A percentile compares a stretch with the other conserved stretches of the same genome.
These are phyloP conservation scores for Trematomus loennbergii DNA, from an alignment of 2,113 vertebrate genomes.

Conservation along the genomic window DNA sequence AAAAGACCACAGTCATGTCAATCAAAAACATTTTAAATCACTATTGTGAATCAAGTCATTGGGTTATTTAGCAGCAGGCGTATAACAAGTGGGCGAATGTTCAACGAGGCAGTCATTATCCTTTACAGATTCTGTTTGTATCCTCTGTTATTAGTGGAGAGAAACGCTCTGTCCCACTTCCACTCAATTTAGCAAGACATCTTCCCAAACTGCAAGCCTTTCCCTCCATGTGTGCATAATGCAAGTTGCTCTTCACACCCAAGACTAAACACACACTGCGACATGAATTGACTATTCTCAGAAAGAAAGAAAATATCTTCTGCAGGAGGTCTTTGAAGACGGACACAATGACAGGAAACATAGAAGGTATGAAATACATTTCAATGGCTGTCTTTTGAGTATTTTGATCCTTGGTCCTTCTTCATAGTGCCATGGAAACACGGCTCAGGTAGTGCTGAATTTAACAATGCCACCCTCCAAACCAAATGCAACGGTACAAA, in stretches of 20 bases:
- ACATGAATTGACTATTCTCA: constrained; percentile 6
- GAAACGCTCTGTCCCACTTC: constrained; percentile 36
- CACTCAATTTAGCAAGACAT: constrained; percentile 31
- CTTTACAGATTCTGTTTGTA: constrained; percentile 15
- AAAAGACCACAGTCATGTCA: no score
- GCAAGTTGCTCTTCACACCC: neutral
- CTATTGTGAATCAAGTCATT: no score
- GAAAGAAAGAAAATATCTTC: constrained; percentile 1
- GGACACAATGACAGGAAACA: neutral
- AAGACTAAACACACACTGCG: neutral
- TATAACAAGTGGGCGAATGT: no score
- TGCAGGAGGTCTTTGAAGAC: neutral
- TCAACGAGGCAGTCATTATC: no score
- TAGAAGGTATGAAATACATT: neutral
- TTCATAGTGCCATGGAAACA: neutral
- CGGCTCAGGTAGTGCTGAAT: neutral
- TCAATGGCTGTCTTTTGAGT: neutral
- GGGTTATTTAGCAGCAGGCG: no score
- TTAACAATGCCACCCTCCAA: neutral
- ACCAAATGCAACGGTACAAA: neutral
- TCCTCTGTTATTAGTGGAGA: constrained; percentile 38
- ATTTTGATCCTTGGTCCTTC: neutral
- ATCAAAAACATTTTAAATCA: no score
- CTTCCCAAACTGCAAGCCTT: constrained; percentile 9
- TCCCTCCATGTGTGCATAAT: neutral